phyloP scores from a whole-genome alignment of 2,888 invertebrate genomes.

The Bombyx huttoni region DNA sequence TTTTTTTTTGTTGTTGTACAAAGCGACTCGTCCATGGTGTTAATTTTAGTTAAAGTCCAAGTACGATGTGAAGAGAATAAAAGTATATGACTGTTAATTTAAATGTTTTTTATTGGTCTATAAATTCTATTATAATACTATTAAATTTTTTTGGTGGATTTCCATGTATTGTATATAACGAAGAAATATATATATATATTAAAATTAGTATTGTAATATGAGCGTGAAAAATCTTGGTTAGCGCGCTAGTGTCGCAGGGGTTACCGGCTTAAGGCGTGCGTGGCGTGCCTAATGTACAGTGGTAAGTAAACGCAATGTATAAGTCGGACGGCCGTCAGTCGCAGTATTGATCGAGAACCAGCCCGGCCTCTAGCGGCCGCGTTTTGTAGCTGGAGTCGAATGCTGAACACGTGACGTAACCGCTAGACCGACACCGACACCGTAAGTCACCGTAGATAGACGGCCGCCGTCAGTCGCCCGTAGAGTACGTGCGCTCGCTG shows the following conservation, averaged over 20 bases:
- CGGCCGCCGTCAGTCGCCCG: slow-evolving; percentile 49
- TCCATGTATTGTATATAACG: no score
- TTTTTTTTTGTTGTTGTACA: neutral
- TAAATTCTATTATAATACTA: no score
- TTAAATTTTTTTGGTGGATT: no score
- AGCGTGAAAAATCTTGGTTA: no score
- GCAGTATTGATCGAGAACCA: slow-evolving; percentile 28
- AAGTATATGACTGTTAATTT: slow-evolving; percentile 23
- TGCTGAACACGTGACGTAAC: slow-evolving; percentile 53
- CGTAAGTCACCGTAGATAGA: slow-evolving; percentile 9
- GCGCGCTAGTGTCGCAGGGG: neutral
- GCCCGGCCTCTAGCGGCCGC: slow-evolving; percentile 13
- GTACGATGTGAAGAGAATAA: slow-evolving; percentile 40
- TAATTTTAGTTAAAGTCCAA: slow-evolving; percentile 43
- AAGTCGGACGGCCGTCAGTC: neutral
- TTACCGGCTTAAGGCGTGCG: neutral
- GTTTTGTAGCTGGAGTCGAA: slow-evolving; percentile 27
- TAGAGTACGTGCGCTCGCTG: slow-evolving; percentile 27
- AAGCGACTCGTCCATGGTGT: slow-evolving; percentile 37
- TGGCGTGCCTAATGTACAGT: neutral
- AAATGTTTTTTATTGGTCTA: slow-evolving; percentile 9
- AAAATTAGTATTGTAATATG: no score
- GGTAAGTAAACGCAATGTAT: neutral
- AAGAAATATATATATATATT: no score
- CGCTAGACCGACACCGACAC: slow-evolving; percentile 50